phyloP scores from a whole-genome alignment of 2,113 vertebrate genomes.

The Cyrtonyx montezumae region DNA sequence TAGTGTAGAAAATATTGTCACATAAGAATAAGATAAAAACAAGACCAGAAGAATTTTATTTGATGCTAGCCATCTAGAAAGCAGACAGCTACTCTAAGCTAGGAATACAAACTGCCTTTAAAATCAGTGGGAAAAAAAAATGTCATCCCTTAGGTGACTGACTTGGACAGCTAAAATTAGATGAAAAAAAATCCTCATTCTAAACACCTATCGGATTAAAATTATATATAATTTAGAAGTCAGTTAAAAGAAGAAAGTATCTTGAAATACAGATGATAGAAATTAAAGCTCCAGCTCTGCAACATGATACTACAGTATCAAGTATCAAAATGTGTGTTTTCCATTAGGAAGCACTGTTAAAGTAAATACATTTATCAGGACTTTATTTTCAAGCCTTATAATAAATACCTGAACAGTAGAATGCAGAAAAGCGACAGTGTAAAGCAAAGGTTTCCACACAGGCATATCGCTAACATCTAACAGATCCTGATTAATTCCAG shows the following conservation, averaged over 20 bases:
- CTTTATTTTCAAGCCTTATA: neutral
- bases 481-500: constrained; percentile 79
- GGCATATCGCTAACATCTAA: constrained; percentile 78
- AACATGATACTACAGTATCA: neutral
- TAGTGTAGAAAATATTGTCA: neutral
- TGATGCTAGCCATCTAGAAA: neutral
- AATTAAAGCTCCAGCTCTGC: neutral
- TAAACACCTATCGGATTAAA: neutral
- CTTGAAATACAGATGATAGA: neutral
- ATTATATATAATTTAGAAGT: neutral
- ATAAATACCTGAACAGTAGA: constrained; percentile 81
- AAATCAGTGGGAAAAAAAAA: neutral
- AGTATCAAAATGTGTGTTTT: neutral
- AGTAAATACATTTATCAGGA: neutral
- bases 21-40: neutral
- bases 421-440: constrained; percentile 81
- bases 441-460: constrained; percentile 83
- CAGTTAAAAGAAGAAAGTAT: neutral
- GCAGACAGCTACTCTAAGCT: neutral
- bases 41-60: neutral
- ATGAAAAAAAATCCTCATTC: neutral
- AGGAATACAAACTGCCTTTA: neutral
- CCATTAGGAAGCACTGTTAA: neutral
- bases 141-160: neutral
- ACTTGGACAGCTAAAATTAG: neutral